These are phyloP conservation scores for Stichopus horrens DNA, from an alignment of 53 echinoderm and acorn worm species.

Conservation along the genomic window DNA sequence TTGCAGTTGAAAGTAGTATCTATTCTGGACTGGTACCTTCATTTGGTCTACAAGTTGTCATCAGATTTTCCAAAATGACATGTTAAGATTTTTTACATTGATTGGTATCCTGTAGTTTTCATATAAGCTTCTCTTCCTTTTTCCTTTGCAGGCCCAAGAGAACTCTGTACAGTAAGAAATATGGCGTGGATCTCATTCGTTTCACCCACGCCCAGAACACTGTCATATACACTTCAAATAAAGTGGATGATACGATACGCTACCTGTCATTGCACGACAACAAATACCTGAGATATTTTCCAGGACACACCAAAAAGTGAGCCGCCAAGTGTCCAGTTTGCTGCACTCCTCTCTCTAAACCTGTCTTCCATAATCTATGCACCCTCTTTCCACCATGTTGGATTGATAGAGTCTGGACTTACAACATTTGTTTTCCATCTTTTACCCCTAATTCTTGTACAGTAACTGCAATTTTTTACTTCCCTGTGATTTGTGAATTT, in stretches of 20 bases:
- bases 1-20: no score
- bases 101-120: no score
- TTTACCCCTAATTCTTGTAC: no score
- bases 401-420: no score
- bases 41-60: no score
- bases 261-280: constrained; percentile 96
- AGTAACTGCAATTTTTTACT: no score
- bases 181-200: constrained; percentile 96
- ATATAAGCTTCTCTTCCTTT: neutral
- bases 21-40: no score
- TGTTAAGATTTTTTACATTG: no score
- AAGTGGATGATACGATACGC: constrained; percentile 93
- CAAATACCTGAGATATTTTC: constrained; percentile 95
- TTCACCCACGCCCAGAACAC: constrained; percentile 99
- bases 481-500: no score
- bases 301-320: constrained; percentile 99
- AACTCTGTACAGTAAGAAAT: constrained; percentile 97
- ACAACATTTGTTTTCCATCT: no score
- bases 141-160: constrained; percentile 84
- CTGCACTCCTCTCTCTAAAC: neutral
- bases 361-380: neutral
- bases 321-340: constrained; percentile 1
- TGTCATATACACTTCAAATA: constrained; percentile 96
- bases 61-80: no score
- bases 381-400: neutral